Evolutionary conservation across 2,797 vertebrate genomes (phyloP).

Genomic region (Setipinna tenuifilis): DNA sequence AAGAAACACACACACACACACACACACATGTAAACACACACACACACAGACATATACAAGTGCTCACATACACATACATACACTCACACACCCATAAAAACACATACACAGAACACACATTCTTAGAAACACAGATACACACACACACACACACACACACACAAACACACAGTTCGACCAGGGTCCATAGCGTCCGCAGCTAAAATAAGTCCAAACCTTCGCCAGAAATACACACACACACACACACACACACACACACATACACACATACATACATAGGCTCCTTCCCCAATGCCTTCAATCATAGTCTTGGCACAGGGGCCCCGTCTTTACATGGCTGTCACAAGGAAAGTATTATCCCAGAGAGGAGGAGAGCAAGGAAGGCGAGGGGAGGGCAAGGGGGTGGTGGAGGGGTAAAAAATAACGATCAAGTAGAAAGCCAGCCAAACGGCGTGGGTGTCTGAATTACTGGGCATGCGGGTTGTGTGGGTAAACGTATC

Average conservation of each 20-base stretch:
- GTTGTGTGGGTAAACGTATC: conserved; percentile 7
- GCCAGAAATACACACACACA: conserved; percentile 13
- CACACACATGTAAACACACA: background rate
- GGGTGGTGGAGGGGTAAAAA: background rate
- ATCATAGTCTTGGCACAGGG: conserved; percentile 12
- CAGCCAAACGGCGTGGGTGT: conserved; percentile 17
- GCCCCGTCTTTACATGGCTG: conserved; percentile 8
- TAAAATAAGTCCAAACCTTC: conserved; percentile 13
- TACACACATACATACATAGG: background rate
- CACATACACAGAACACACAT: background rate
- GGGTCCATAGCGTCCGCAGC: background rate
- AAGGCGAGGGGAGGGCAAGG: background rate
- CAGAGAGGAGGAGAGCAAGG: background rate
- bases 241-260: background rate
- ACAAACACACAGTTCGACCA: background rate
- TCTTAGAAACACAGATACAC: background rate
- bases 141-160: background rate
- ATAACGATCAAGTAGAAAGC: background rate
- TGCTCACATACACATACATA: background rate
- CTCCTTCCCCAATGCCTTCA: conserved; percentile 7
- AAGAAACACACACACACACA: background rate
- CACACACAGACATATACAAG: background rate
- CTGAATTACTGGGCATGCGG: conserved; percentile 14
- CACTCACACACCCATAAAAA: background rate
- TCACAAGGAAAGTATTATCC: conserved; percentile 15